These are phyloP conservation scores for Sarcophaga caerulescens DNA, from an alignment of 2,888 invertebrate genomes.

Conservation along the genomic window DNA sequence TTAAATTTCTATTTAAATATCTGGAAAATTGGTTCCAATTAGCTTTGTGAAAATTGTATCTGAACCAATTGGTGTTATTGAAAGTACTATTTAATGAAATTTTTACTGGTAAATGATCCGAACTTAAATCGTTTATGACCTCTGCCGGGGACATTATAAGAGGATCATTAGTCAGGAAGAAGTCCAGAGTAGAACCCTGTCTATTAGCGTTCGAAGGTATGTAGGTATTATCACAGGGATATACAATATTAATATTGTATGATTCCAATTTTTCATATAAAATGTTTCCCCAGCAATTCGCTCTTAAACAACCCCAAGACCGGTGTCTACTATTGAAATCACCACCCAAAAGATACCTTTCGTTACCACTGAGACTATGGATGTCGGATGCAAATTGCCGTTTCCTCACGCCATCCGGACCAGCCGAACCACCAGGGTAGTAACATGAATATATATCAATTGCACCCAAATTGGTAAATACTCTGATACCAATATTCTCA, in stretches of 20 bases:
- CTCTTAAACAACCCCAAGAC: neutral
- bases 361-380: neutral
- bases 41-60: neutral
- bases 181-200: neutral
- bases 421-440: no score
- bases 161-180: neutral
- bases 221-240: neutral
- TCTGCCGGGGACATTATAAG: neutral
- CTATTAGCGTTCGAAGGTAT: neutral
- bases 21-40: neutral
- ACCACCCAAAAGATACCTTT: neutral
- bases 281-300: no score
- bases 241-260: neutral
- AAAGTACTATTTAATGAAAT: neutral
- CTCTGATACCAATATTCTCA: constrained; percentile 12
- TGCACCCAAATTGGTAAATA: neutral
- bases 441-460: no score
- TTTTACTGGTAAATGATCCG: neutral
- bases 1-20: neutral
- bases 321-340: constrained; percentile 1
- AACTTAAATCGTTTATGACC: neutral
- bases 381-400: neutral
- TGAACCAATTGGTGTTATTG: neutral
- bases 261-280: neutral
- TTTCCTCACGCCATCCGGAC: neutral